These are phyloP conservation scores for Harpegnathos saltator DNA, from an alignment of 1,140 invertebrate species.

Conservation along the genomic window DNA sequence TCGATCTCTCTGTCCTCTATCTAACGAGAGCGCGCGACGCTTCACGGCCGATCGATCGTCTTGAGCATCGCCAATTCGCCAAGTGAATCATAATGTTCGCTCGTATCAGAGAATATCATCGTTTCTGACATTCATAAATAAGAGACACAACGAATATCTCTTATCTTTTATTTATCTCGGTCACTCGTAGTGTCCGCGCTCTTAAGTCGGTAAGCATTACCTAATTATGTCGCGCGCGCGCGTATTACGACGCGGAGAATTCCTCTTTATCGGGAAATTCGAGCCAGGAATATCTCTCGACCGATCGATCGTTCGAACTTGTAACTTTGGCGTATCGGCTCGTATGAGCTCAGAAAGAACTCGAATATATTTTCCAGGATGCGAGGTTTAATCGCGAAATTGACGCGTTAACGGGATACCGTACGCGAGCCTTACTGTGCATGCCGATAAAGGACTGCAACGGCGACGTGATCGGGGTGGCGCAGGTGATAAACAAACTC, in stretches of 20 bases:
- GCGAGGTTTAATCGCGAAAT: conserved; percentile 96
- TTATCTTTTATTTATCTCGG: conserved; percentile 31
- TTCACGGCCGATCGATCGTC: neutral
- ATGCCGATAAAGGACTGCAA: conserved; percentile 98
- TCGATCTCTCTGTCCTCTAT: neutral
- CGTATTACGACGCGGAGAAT: too few species aligned
- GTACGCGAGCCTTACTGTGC: conserved; percentile 95
- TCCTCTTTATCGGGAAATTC: neutral
- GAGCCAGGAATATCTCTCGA: too few species aligned
- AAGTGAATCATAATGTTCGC: conserved; percentile 33
- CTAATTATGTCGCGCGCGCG: neutral
- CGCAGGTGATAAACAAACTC: conserved; percentile 98
- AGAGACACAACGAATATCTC: neutral
- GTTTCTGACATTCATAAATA: conserved; percentile 14
- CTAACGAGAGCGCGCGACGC: conserved; percentile 1
- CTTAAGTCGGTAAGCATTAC: neutral
- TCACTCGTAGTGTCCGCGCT: neutral
- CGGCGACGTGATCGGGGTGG: conserved; percentile 98
- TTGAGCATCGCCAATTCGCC: neutral
- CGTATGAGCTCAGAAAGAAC: neutral
- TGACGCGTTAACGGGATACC: conserved; percentile 96
- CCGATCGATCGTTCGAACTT: too few species aligned
- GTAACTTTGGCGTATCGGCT: neutral
- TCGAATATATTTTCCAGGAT: conserved; percentile 88
- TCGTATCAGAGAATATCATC: conserved; percentile 1